A percentile compares a stretch with the other conserved stretches of the same genome.
Evolutionary conservation across 2,113 vertebrate genomes (phyloP).

Genomic region (Bombycilla garrulus): DNA sequence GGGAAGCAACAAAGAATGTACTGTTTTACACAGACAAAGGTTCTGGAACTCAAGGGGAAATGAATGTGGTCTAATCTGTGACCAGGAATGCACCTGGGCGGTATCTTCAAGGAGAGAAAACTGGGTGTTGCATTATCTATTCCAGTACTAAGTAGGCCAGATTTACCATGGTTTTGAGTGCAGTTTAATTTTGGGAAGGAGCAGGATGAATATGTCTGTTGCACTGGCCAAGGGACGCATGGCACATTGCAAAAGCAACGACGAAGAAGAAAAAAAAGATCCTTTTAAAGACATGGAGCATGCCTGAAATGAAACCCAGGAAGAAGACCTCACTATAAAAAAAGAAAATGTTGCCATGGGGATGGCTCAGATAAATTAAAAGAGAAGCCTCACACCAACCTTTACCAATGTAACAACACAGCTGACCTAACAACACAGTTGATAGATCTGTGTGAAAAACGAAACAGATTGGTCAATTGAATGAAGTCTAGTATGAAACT

Average conservation of each 20-base stretch:
- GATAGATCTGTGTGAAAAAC: not conserved
- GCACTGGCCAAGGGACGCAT: rapidly evolving
- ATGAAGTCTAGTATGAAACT: not conserved
- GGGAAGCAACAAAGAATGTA: not conserved
- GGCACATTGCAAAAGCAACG: not conserved
- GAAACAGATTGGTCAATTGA: not conserved
- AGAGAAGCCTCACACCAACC: not conserved
- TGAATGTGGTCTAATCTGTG: not conserved
- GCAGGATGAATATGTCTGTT: not conserved
- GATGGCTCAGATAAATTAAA: not conserved
- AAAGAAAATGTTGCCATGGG: not conserved
- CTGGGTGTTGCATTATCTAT: not conserved
- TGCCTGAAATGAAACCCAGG: not conserved
- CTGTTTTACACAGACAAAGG: not conserved
- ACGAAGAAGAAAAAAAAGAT: not conserved
- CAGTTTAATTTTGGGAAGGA: not conserved
- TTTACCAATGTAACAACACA: not conserved
- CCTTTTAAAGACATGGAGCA: not conserved
- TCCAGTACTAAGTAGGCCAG: not conserved
- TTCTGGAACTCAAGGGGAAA: not conserved
- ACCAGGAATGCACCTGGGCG: not conserved
- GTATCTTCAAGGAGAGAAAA: not conserved
- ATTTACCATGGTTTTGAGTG: not conserved
- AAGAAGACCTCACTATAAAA: not conserved
- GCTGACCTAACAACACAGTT: not conserved